Evolutionary conservation across 2,797 vertebrate species (phyloP).

Genomic region (Mus minutoides): DNA sequence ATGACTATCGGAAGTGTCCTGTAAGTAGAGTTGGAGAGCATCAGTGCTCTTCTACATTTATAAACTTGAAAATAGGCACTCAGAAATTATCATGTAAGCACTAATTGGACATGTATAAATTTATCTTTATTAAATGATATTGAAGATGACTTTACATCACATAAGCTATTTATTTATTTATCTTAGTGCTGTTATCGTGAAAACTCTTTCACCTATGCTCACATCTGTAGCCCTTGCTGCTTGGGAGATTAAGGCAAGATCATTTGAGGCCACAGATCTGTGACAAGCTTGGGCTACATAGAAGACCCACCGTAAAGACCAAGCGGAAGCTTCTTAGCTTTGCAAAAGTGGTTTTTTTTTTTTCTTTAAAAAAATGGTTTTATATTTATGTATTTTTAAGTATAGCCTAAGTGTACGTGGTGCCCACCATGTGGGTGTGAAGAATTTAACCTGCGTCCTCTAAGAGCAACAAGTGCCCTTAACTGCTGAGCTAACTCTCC

Average conservation of each 20-base stretch:
- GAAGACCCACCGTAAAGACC: background rate
- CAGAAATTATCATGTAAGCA: background rate
- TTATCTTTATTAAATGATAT: background rate
- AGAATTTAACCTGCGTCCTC: background rate
- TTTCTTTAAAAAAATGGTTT: background rate
- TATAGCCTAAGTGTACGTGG: too few relatives aligned
- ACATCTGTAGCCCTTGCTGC: background rate
- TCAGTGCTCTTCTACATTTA: background rate
- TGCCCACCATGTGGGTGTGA: background rate
- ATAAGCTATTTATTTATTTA: background rate
- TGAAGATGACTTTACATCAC: background rate
- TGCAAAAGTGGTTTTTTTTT: background rate
- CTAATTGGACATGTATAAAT: background rate
- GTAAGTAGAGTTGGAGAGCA: conserved; percentile 87
- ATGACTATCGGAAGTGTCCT: conserved; percentile 96
- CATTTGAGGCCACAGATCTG: background rate
- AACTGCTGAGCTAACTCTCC: background rate
- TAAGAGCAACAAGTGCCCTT: background rate
- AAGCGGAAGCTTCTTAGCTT: background rate
- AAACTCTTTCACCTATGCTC: background rate
- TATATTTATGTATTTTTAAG: background rate
- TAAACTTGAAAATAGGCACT: conserved; percentile 23
- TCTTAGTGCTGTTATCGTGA: background rate
- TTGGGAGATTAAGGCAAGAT: background rate
- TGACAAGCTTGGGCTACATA: background rate